Percentiles rank a stretch among this genome's conserved stretches.
Conservation (phyloP, 1,140 invertebrate species). For the Drosophila auraria region DNA sequence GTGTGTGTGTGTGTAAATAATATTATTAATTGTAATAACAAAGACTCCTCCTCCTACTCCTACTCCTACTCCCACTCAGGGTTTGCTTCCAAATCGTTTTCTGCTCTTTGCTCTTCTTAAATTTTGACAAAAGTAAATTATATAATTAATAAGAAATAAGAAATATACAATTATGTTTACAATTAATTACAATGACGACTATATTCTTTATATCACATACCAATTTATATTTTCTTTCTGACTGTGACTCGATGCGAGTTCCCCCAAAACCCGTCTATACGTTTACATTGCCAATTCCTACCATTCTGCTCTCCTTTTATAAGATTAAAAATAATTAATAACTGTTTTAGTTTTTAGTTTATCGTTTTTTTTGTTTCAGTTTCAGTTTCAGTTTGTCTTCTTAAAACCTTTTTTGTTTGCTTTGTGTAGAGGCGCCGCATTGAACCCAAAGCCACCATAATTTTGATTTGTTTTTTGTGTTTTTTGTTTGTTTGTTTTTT, state of each 20-base stretch:
- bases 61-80: constrained; percentile 35
- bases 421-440: constrained; percentile 34
- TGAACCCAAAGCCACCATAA: constrained; percentile 62
- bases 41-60: constrained; percentile 45
- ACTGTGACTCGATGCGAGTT: constrained; percentile 81
- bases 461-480: constrained; percentile 37
- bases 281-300: constrained; percentile 64
- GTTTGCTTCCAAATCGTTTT: constrained; percentile 14
- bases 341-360: constrained; percentile 43
- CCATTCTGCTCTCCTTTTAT: constrained; percentile 19
- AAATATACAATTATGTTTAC: constrained; percentile 58
- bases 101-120: constrained; percentile 36
- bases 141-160: constrained; percentile 54
- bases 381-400: constrained; percentile 22
- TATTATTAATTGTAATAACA: constrained; percentile 59
- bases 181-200: constrained; percentile 83
- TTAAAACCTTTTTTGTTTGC: constrained; percentile 53
- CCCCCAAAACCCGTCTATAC: constrained; percentile 55
- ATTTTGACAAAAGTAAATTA: constrained; percentile 74
- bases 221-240: constrained; percentile 75
- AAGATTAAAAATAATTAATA: constrained; percentile 55
- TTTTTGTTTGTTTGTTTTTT: constrained; percentile 47
- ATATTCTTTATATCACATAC: constrained; percentile 84
- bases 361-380: neutral
- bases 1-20: constrained; percentile 31